A percentile compares a stretch with the other conserved stretches of the same genome.
phyloP scores from a whole-genome alignment of 2,113 vertebrate genomes.

The Azemiops feae region DNA sequence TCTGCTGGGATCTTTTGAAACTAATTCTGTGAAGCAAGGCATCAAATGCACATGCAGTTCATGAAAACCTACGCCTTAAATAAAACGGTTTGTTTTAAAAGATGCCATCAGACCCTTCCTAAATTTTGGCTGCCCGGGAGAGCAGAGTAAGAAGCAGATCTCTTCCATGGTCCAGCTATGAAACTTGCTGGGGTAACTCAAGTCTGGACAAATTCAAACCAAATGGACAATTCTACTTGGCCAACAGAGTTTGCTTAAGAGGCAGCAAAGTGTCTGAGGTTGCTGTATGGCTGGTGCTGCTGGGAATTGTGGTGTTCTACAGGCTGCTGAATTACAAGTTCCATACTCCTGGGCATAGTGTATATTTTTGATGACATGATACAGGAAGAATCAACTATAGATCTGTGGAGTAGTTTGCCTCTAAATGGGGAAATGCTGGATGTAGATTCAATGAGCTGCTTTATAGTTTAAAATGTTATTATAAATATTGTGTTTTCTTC shows the following conservation, averaged over 20 bases:
- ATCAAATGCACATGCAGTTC: neutral
- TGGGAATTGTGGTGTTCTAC: neutral
- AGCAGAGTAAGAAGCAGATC: neutral
- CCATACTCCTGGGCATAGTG: neutral
- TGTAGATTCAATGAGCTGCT: neutral
- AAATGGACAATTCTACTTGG: neutral
- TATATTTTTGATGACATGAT: neutral
- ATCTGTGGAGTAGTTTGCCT: neutral
- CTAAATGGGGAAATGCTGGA: neutral
- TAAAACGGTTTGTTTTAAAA: neutral
- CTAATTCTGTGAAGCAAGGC: neutral
- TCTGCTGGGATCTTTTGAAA: neutral
- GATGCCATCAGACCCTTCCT: neutral
- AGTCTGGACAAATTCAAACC: neutral
- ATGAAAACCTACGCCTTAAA: neutral
- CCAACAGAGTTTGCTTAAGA: neutral
- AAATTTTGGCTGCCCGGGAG: neutral
- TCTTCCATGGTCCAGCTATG: neutral
- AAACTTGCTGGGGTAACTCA: neutral
- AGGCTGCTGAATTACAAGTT: neutral
- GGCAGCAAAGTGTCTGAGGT: neutral
- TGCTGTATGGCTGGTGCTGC: neutral
- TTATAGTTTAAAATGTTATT: neutral
- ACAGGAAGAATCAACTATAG: neutral
- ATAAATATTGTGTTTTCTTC: neutral